Evolutionary conservation across 35 echinoderm and acorn worm genomes (phyloP), one percentile per base, ranked within the genome.

Genomic region (Diadema setosum): DNA sequence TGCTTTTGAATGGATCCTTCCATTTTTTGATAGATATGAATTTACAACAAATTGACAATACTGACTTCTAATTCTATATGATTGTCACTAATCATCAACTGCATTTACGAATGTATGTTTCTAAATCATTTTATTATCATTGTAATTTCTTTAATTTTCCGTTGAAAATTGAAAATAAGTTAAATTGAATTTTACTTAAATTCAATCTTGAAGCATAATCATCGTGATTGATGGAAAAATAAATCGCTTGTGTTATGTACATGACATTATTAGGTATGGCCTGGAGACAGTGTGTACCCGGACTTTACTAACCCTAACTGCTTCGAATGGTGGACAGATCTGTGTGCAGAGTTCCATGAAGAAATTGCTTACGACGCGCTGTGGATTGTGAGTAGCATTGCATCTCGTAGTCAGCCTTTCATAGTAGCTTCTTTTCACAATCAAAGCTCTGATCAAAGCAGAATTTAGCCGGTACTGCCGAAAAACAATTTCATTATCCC

Each of bases 301-400:
- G 93, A 94, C 56, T 94, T 91, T 42, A 86, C 88, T 5, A 6
- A 76, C 14, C 34, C 24, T 21, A 27, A 55, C 8, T 37, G 45
- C 11, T 21, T 14, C 23, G 57, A 84, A 3, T 94, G 88, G 87
- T 94, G 93, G 93, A 80, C 83, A n/a, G 20, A 81, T 9, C 27
- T 85, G 18, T 94, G 93, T 39, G 42, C 52, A 3, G 83, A 87
- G 20, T 94, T 94, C 45, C 82, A 94, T 23, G 45, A 52, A 5
- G 43, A 81, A 16, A 35, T 94, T 6, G 67, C 78, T 23, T 94
- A 90, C 41, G 93, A 94, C 43, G 93, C 87, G 1, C 44, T 94
- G 9, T 94, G 93, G 93, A 94, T 94, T 69, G 93, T 94, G 90
- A 85, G 87, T 85, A 64, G 2, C 35, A 11, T 46, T 12, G 9